phyloP scores from a whole-genome alignment of 1,140 invertebrate species.

The Philotrypesis tridentata region DNA sequence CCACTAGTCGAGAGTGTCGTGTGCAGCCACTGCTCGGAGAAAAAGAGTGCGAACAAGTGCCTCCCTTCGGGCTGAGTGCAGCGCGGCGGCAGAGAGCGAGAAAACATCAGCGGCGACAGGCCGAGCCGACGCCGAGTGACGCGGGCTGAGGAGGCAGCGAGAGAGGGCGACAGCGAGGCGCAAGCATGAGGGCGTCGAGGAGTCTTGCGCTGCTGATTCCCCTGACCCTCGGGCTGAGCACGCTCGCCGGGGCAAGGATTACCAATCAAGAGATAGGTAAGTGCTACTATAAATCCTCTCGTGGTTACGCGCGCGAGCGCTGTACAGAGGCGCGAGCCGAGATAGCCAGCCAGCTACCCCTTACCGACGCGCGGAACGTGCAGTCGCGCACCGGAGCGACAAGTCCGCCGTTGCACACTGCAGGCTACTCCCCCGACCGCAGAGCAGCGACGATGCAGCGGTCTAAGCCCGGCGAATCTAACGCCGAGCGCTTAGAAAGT shows the following conservation, averaged over 20 bases:
- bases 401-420: constrained; percentile 19
- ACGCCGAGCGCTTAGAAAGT: constrained; percentile 37
- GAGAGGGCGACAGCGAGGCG: constrained; percentile 33
- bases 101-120: not conserved
- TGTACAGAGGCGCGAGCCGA: no score
- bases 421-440: not conserved
- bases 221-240: constrained; percentile 38
- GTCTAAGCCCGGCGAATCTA: constrained; percentile 7
- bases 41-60: not conserved
- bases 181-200: constrained; percentile 34
- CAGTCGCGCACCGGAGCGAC: constrained; percentile 14
- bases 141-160: constrained; percentile 48
- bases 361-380: not conserved
- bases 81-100: not conserved
- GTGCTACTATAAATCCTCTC: constrained; percentile 50
- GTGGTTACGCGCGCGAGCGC: not conserved
- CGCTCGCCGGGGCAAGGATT: constrained; percentile 50
- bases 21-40: not conserved
- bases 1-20: constrained; percentile 14
- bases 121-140: constrained; percentile 57
- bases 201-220: constrained; percentile 46
- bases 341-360: not conserved
- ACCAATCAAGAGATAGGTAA: constrained; percentile 69
- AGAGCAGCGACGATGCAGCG: not conserved
- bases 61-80: no score